Base-by-base conservation (phyloP, 2,113 vertebrate genomes). In the Deroptyus accipitrinus region DNA sequence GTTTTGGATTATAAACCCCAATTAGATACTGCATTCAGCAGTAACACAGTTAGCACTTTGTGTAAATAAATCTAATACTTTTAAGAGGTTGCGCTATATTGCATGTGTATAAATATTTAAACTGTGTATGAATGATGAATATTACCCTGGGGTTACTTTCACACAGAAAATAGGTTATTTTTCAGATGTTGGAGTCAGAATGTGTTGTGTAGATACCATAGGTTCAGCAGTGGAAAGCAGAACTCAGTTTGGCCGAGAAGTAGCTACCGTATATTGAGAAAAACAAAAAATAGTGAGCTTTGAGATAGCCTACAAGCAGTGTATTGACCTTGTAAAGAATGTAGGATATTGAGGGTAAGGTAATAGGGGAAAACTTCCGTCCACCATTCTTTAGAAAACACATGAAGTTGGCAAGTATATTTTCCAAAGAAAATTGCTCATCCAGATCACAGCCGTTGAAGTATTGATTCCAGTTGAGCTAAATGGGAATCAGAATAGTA, bases 71-170 rank as follows among this genome's bases (percentile, higher is more conserved):
- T 76, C 70, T 90, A 75, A 84, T 89, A 85, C 49, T 86, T 92
- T 57, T 27, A 81, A 81, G 74, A 92, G 33, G 68, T 79, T 37
- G 33, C 79, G 15, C 35, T 92, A 9, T 88, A 90, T 95, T 88
- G 75, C 62, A 64, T 68, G 27, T 79, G 37, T 87, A 85, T 97
- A 78, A 96, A 96, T 97, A 95, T 96, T 95, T 95, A 84, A 93
- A 48, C 84, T 83, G 35, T 62, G 7, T 90, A 91, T 96, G 44
- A 88, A 95, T 95, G 94, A 86, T 94, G 68, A 82, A 91, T 89
- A 80, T 68, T 91, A 94, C 79, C 95, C 59, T 57, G 55, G 49
- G 76, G 92, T 96, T 94, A 77, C 39, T 94, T 97, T 94, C 61
- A 37, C 70, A 94, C 55, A 77, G 92, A 94, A 97, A 97, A 95